phyloP scores from a whole-genome alignment of 1,140 invertebrate species.

The Spodoptera frugiperda region DNA sequence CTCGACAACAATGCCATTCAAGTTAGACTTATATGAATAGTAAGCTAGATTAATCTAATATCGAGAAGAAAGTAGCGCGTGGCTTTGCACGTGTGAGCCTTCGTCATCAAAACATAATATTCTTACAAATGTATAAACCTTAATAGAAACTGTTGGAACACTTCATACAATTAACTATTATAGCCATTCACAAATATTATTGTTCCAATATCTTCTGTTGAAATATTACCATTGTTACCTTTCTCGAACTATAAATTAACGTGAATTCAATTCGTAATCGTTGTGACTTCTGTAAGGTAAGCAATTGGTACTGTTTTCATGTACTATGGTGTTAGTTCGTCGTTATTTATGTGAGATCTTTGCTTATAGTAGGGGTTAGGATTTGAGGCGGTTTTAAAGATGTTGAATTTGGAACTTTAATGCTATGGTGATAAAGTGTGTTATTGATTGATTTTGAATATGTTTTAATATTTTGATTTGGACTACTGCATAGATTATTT shows the following conservation, averaged over 20 bases:
- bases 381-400: neutral
- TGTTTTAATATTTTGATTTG: too few species aligned
- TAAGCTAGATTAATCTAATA: too few species aligned
- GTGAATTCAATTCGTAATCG: conserved; percentile 55
- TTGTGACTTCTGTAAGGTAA: conserved; percentile 19
- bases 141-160: conserved; percentile 6
- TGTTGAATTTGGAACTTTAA: too few species aligned
- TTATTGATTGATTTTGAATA: too few species aligned
- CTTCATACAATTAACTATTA: conserved; percentile 12
- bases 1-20: too few species aligned
- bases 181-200: conserved; percentile 19
- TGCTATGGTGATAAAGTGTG: too few species aligned
- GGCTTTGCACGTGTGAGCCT: neutral
- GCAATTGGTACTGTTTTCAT: too few species aligned
- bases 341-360: neutral
- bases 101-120: neutral
- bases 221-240: conserved; percentile 47
- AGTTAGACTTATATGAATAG: too few species aligned
- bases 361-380: neutral
- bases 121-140: too few species aligned
- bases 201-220: neutral
- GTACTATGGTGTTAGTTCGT: too few species aligned
- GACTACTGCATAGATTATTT: too few species aligned
- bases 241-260: too few species aligned
- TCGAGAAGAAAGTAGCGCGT: neutral